These are phyloP conservation scores for Eulemur coronatus DNA, from an alignment of 2,797 vertebrate genomes.

Conservation along the genomic window DNA sequence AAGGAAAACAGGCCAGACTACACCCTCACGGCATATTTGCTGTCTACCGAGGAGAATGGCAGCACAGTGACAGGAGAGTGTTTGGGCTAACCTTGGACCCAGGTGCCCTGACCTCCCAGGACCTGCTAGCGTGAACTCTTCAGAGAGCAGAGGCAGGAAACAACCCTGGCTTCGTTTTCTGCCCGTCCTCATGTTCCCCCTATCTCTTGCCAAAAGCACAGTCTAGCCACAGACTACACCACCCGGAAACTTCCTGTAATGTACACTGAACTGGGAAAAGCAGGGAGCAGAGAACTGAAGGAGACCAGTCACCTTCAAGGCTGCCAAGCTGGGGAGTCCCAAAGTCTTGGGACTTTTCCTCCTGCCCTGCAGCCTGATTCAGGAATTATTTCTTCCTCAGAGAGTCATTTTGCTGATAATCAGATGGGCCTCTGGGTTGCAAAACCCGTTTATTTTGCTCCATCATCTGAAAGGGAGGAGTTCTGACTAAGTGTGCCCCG, in stretches of 20 bases:
- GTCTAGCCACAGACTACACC: neutral
- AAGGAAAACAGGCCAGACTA: neutral
- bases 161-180: neutral
- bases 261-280: neutral
- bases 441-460: neutral
- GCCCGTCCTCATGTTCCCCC: neutral
- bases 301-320: neutral
- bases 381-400: neutral
- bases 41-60: neutral
- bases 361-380: neutral
- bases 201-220: conserved; percentile 18
- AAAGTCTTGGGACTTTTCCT: conserved; percentile 25
- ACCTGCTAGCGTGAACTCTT: neutral
- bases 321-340: neutral
- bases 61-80: neutral
- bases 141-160: conserved; percentile 38
- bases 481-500: neutral
- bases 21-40: neutral
- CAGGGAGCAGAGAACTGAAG: neutral
- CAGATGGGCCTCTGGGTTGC: neutral
- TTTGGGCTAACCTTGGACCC: neutral
- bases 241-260: neutral
- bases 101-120: neutral
- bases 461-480: neutral
- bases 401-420: neutral